Evolutionary conservation across 2,113 vertebrate genomes (phyloP), one percentile per base, ranked within the genome.

Genomic region (Oceanodroma tethys): DNA sequence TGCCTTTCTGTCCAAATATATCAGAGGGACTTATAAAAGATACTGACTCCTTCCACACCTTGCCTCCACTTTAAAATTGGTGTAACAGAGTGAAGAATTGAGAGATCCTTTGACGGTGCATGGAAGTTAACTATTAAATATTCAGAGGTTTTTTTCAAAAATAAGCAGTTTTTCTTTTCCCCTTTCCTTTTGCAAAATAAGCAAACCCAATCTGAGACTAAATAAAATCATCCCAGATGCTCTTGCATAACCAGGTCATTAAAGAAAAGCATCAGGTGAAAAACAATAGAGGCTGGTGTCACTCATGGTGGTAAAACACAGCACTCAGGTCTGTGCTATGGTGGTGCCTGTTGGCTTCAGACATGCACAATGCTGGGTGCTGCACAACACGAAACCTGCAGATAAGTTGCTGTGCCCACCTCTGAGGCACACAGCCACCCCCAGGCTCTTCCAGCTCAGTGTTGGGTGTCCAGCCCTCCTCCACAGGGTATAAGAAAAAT

Each of bases 361-460:
- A 38, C 0, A 0, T 3, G 19, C 15, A 16, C 0, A 0, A 4
- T 36, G 52, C 40, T 83, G 0, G 0, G 34, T 74, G 50, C 58
- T 76, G 62, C 76, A 65, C 38, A 30, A 19, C 52, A 67, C 32
- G 25, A 72, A 63, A 76, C 26, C 63, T 65, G 30, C 26, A 25
- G 55, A 36, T 10, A 59, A 42, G 40, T 3, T 81, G 4, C 32
- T 15, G 13, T 65, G 45, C 82, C 63, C 68, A 23, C 3, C 38
- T 53, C 47, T 23, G 56, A 80, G 21, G 55, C 55, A 75, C 53
- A 72, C 0, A 5, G 56, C 6, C 27, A 66, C 30, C 16, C 30
- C 6, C 16, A n/a, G 19, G 17, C 50, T 52, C 16, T 79, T 75
- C 42, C 47, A 65, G 55, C 18, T 84, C 74, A 72, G 23, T 62